Percentiles rank a stretch among this genome's conserved stretches.
Evolutionary conservation across 2,888 invertebrate genomes (phyloP).

Genomic region (Cartodere bifasciata): DNA sequence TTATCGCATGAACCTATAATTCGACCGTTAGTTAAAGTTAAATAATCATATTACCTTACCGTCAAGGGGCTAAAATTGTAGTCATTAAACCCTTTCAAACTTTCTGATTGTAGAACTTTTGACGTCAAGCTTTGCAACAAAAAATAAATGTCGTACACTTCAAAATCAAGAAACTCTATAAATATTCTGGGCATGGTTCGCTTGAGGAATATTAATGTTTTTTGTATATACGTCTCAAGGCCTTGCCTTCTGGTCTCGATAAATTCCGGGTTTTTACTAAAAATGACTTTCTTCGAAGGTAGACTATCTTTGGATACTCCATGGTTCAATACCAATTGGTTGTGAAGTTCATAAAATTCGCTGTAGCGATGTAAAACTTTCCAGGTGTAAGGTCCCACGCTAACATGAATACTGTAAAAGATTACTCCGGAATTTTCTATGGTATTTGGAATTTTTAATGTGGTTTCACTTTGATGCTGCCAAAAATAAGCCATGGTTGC

Average conservation of each 20-base stretch:
- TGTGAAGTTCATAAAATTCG: constrained; percentile 81
- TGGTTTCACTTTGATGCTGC: constrained; percentile 51
- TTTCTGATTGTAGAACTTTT: constrained; percentile 50
- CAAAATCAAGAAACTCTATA: constrained; percentile 77
- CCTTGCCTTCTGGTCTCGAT: constrained; percentile 71
- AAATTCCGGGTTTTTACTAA: constrained; percentile 80
- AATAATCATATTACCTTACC: constrained; percentile 36
- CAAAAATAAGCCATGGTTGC: constrained; percentile 60
- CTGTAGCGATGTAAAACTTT: constrained; percentile 75
- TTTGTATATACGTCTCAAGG: constrained; percentile 69
- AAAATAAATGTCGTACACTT: constrained; percentile 81
- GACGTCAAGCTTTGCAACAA: constrained; percentile 72
- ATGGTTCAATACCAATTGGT: constrained; percentile 66
- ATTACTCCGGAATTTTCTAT: constrained; percentile 54
- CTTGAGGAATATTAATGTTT: constrained; percentile 61
- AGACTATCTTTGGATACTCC: constrained; percentile 73
- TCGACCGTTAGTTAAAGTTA: constrained; percentile 10
- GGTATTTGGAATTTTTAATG: constrained; percentile 51
- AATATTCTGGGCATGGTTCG: constrained; percentile 69
- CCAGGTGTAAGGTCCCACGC: constrained; percentile 66
- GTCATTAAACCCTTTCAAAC: no score
- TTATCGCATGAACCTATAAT: constrained; percentile 78
- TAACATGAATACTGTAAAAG: constrained; percentile 59
- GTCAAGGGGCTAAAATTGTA: constrained; percentile 68
- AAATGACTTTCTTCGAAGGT: constrained; percentile 87